A percentile compares a stretch with the other conserved stretches of the same genome.
Conservation (phyloP, 2,113 vertebrate species). For the Melospiza georgiana region DNA sequence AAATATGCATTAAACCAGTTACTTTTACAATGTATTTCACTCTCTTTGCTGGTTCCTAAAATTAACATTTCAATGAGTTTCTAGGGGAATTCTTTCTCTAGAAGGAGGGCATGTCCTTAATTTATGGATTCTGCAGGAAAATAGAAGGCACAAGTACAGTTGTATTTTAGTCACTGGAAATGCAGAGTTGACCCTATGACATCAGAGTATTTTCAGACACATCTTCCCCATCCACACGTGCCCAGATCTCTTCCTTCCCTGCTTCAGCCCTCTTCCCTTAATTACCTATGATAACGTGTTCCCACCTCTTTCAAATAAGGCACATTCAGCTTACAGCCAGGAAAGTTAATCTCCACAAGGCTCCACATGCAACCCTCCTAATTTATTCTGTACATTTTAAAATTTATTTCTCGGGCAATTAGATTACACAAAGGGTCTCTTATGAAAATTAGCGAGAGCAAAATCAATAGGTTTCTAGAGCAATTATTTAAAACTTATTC, state of each 20-base stretch:
- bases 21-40: background rate
- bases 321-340: background rate
- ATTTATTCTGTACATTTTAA: background rate
- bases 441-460: background rate
- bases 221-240: background rate
- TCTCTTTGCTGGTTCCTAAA: background rate
- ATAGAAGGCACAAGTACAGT: background rate
- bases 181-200: background rate
- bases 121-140: background rate
- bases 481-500: background rate
- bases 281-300: background rate
- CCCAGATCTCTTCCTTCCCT: accelerated
- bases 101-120: background rate
- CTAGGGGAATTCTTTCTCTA: background rate
- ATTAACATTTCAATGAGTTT: background rate
- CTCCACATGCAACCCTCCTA: background rate
- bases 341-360: background rate
- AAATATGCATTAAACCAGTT: background rate
- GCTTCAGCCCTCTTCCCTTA: background rate
- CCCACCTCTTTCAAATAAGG: background rate
- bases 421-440: background rate
- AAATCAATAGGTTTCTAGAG: background rate
- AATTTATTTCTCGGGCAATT: background rate
- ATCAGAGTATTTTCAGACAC: background rate
- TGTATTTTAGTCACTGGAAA: background rate